These are phyloP conservation scores for Crotalus helleri DNA, from an alignment of 2,113 vertebrate species.

Conservation along the genomic window DNA sequence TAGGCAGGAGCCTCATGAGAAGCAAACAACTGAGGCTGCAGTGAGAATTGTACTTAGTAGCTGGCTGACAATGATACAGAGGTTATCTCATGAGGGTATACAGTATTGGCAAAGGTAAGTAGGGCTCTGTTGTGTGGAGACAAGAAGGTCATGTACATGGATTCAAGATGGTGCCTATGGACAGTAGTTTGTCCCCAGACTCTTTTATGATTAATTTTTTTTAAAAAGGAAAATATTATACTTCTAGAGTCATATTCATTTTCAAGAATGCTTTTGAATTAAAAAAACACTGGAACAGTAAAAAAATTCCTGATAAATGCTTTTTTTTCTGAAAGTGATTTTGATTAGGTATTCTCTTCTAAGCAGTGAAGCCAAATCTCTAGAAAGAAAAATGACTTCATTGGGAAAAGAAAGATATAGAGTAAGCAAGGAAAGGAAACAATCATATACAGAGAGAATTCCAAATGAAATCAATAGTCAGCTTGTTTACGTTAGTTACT, in stretches of 20 bases:
- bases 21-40: not conserved
- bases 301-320: not conserved
- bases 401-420: not conserved
- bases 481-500: not conserved
- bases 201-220: not conserved
- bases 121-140: not conserved
- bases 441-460: not conserved
- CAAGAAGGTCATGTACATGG: not conserved
- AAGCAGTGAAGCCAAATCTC: not conserved
- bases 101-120: not conserved
- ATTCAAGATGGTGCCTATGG: not conserved
- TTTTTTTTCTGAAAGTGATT: not conserved
- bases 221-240: not conserved
- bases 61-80: not conserved
- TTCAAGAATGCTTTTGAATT: not conserved
- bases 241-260: not conserved
- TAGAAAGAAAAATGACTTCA: not conserved
- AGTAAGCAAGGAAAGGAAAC: not conserved
- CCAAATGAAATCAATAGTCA: not conserved
- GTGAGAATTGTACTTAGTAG: not conserved
- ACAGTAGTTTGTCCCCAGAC: not conserved
- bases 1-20: not conserved
- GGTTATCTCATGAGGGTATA: not conserved
- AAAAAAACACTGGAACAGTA: not conserved
- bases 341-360: not conserved